phyloP scores from a whole-genome alignment of 1,140 invertebrate genomes.

The Paracyclopina nana region DNA sequence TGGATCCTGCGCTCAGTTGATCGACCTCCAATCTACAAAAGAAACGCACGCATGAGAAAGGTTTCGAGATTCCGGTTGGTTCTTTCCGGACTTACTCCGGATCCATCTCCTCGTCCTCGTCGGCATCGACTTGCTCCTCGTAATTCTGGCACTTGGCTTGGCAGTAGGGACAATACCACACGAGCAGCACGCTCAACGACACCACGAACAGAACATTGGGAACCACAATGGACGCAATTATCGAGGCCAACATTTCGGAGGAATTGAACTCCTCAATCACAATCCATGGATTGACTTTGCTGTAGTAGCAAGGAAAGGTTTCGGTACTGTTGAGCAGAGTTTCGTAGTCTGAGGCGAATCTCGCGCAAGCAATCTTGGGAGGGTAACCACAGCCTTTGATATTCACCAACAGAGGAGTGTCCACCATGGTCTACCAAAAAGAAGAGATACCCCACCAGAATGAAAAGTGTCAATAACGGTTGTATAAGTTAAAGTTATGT shows the following conservation, averaged over 20 bases:
- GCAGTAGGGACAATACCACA: slow-evolving; percentile 17
- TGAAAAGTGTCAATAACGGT: no score
- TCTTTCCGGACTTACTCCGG: not conserved
- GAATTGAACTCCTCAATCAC: slow-evolving; percentile 9
- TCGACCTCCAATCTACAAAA: no score
- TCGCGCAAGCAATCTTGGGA: slow-evolving; percentile 55
- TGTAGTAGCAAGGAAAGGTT: slow-evolving; percentile 12
- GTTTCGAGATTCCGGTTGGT: no score
- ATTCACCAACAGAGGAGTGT: slow-evolving; percentile 49
- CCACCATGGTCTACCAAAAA: slow-evolving; percentile 23
- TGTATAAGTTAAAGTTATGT: no score
- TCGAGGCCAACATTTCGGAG: not conserved
- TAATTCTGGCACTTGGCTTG: slow-evolving; percentile 14
- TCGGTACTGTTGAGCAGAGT: not conserved
- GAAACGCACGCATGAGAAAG: no score
- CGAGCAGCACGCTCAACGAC: slow-evolving; percentile 11
- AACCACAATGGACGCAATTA: slow-evolving; percentile 11
- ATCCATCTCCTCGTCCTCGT: not conserved
- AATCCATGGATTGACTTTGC: slow-evolving; percentile 15
- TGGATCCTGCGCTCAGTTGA: no score
- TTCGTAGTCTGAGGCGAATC: slow-evolving; percentile 31
- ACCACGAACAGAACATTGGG: slow-evolving; percentile 12
- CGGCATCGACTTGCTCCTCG: slow-evolving; percentile 14
- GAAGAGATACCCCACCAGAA: no score
- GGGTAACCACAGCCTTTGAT: slow-evolving; percentile 76